Percentiles rank a stretch among this genome's conserved stretches.
phyloP scores from a whole-genome alignment of 92 coral and sea anemone genomes.

The Anthopleura xanthogrammica region DNA sequence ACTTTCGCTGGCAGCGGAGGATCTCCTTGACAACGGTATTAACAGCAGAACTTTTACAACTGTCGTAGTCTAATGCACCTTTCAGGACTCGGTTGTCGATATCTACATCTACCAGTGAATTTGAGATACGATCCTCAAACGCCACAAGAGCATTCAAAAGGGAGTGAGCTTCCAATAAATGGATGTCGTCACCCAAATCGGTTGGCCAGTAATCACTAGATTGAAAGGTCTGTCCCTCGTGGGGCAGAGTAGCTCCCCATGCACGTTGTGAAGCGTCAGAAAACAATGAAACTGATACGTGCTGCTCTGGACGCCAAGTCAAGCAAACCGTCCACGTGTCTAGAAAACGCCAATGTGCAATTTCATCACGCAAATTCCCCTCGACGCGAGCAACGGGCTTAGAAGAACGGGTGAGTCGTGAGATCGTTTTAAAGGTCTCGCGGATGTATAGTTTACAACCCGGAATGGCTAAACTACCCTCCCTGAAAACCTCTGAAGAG shows the following conservation, averaged over 20 bases:
- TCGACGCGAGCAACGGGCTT: conserved; percentile 23
- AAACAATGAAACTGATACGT: conserved; percentile 18
- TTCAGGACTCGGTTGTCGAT: conserved; percentile 26
- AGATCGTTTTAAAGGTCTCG: conserved; percentile 11
- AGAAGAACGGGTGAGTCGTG: conserved; percentile 26
- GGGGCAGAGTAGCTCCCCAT: background rate
- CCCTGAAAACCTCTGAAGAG: conserved; percentile 53
- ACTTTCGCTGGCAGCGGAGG: no score
- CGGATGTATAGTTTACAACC: conserved; percentile 46
- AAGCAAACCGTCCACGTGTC: conserved; percentile 15
- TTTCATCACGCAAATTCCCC: conserved; percentile 22
- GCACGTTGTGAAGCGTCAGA: background rate
- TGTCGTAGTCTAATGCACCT: no score
- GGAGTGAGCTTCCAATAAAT: no score
- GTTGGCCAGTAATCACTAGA: conserved; percentile 31
- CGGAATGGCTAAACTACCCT: conserved; percentile 52
- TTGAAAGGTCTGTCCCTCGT: conserved; percentile 8
- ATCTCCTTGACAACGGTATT: no score
- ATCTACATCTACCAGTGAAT: conserved; percentile 40
- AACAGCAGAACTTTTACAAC: no score
- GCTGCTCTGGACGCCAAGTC: conserved; percentile 26
- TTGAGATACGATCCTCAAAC: conserved; percentile 31
- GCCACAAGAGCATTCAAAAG: conserved; percentile 38
- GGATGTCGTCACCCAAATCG: background rate
- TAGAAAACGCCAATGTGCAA: conserved; percentile 36